Evolutionary conservation across 2,888 invertebrate genomes (phyloP).

Genomic region (Phaedon cochleariae): DNA sequence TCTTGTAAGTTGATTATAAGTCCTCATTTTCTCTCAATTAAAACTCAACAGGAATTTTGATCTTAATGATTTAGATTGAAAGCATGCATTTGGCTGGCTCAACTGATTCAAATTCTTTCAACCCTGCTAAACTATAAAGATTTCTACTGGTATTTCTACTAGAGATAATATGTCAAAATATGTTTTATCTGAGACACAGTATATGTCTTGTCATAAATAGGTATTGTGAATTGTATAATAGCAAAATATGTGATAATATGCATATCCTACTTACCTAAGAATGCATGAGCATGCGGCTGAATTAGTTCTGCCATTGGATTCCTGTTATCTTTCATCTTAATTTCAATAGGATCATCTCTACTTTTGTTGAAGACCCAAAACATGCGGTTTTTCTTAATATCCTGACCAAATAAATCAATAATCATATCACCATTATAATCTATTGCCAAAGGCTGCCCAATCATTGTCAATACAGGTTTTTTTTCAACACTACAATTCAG

Average conservation of each 20-base stretch:
- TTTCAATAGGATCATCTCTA: constrained; percentile 59
- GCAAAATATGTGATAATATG: constrained; percentile 3
- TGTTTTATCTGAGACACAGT: too few species aligned
- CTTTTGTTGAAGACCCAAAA: constrained; percentile 80
- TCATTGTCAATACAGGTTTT: constrained; percentile 64
- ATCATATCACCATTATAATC: constrained; percentile 94
- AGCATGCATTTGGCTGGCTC: too few species aligned
- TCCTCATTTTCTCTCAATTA: too few species aligned
- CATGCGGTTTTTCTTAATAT: constrained; percentile 65
- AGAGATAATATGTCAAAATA: too few species aligned
- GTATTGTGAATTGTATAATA: too few species aligned
- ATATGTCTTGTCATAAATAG: too few species aligned
- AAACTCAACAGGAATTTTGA: too few species aligned
- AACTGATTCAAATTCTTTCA: too few species aligned
- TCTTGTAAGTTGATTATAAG: too few species aligned
- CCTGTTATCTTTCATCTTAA: constrained; percentile 56
- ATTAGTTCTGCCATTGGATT: constrained; percentile 62
- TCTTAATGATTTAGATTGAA: too few species aligned
- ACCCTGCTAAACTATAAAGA: too few species aligned
- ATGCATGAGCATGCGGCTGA: constrained; percentile 88
- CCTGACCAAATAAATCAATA: constrained; percentile 86
- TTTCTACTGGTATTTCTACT: too few species aligned
- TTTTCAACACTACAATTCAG: constrained; percentile 72
- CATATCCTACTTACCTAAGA: constrained; percentile 64
- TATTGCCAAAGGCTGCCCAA: constrained; percentile 81